A percentile compares a stretch with the other conserved stretches of the same genome.
These are phyloP conservation scores for Helogale parvula DNA, from an alignment of 2,113 vertebrate genomes.

Conservation along the genomic window DNA sequence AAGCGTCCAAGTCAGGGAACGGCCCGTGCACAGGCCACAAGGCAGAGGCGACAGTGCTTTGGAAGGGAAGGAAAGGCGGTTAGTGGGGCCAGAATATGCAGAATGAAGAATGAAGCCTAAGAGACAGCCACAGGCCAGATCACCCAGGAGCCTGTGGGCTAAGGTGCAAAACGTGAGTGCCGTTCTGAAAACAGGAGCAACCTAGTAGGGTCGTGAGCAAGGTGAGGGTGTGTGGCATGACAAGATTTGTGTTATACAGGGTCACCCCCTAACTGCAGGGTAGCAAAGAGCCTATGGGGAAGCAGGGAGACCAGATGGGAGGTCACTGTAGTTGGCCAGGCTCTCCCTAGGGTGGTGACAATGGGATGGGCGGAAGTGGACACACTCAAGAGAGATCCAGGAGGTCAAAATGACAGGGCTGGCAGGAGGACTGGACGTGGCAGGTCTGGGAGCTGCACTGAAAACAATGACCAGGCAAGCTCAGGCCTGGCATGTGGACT, in stretches of 20 bases:
- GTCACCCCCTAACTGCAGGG: background rate
- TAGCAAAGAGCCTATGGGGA: background rate
- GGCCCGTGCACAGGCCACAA: background rate
- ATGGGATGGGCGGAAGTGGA: background rate
- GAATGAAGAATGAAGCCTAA: background rate
- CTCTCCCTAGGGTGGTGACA: background rate
- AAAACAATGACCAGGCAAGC: background rate
- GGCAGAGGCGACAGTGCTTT: background rate
- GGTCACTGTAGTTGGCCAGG: background rate
- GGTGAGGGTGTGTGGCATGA: background rate
- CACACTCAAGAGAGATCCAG: background rate
- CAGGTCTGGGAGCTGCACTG: background rate
- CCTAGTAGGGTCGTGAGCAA: background rate
- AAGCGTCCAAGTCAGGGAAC: background rate
- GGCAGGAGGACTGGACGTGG: background rate
- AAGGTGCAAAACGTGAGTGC: background rate
- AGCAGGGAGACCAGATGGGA: background rate
- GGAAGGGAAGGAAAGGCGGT: background rate
- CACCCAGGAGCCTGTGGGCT: background rate
- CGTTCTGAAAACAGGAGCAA: background rate
- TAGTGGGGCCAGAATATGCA: background rate
- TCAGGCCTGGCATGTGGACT: background rate
- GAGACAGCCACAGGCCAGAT: background rate
- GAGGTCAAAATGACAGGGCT: background rate
- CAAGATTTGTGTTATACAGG: background rate